Base-by-base conservation (phyloP, 1,140 invertebrate genomes). In the Aleiodes sp. region DNA sequence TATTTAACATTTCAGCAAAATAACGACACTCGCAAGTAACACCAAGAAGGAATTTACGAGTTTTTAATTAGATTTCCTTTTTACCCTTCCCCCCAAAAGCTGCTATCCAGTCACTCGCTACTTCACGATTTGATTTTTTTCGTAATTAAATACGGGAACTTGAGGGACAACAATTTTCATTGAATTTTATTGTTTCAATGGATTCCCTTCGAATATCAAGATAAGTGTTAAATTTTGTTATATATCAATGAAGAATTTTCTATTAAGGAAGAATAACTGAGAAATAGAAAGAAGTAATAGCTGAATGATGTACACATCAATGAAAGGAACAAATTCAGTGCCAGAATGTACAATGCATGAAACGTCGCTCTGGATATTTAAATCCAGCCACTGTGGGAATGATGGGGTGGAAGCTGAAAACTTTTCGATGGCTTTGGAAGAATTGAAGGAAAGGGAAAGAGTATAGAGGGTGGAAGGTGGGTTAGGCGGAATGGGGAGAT, bases 301-400 rank as follows among this genome's bases (percentile, higher is more conserved):
- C n/a, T n/a, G n/a, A n/a, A n/a, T n/a, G n/a, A n/a, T n/a, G n/a
- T n/a, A n/a, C 19, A 24, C 21, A 2, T 24, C 21, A 21, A 52
- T 21, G 46, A 10, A 35, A 35, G 31, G 10, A 35, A 35, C 4
- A 6, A 10, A 35, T 35, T 4, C 31, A 35, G 31, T 10, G 10
- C 4, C 31, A 52, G 26, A 24, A 24, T 9, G n/a, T n/a, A 1
- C 21, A 24, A 52, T 21, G 35, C 52, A 12, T 37, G 39, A 35
- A 43, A 59, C 35, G 28, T 57, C 35, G 57, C 61, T 68, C 29
- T 74, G 69, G 78, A 80, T 78, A 80, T 80, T 80, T 80, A 78
- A 80, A 80, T 79, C 78, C 46, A 52, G 19, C 46, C 19, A 52
- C 46, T 52, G 46, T 52, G 41, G 33, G 65, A 31, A 35, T 24